A percentile compares a stretch with the other conserved stretches of the same genome.
phyloP scores from a whole-genome alignment of 2,797 vertebrate genomes.

The Schizopygopsis pylzovi region DNA sequence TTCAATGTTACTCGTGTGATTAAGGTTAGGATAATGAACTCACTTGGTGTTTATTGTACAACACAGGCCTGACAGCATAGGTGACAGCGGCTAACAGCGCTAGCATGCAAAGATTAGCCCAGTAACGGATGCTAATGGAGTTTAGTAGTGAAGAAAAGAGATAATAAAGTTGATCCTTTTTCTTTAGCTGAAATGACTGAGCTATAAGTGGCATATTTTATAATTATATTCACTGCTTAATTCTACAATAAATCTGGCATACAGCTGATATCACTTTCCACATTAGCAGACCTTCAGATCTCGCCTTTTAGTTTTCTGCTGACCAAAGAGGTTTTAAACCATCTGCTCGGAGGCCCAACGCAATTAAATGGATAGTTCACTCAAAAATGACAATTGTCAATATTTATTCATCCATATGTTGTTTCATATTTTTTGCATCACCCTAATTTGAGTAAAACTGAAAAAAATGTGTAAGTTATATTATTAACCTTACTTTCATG shows the following conservation, averaged over 20 bases:
- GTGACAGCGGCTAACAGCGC: background rate
- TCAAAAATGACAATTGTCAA: background rate
- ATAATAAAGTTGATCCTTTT: background rate
- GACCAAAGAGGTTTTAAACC: slow-evolving; percentile 26
- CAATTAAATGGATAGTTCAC: slow-evolving; percentile 15
- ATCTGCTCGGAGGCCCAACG: background rate
- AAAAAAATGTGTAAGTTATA: too few relatives aligned
- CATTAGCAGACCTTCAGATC: slow-evolving; percentile 24
- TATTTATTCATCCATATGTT: background rate
- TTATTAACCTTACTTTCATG: too few relatives aligned
- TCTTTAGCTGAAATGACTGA: slow-evolving; percentile 24
- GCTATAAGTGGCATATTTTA: slow-evolving; percentile 29
- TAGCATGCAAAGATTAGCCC: background rate
- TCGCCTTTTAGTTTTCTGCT: slow-evolving; percentile 34
- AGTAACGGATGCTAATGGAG: background rate
- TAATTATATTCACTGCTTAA: slow-evolving; percentile 21
- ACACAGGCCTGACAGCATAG: background rate
- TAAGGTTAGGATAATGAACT: background rate
- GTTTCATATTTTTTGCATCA: background rate
- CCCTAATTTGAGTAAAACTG: too few relatives aligned
- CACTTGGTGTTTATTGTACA: background rate
- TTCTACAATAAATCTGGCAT: slow-evolving; percentile 24
- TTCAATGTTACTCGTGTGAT: slow-evolving; percentile 23
- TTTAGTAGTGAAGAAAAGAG: background rate
- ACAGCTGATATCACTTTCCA: slow-evolving; percentile 25